phyloP scores from a whole-genome alignment of 1,140 invertebrate genomes.

The Saccostrea cuccullata region DNA sequence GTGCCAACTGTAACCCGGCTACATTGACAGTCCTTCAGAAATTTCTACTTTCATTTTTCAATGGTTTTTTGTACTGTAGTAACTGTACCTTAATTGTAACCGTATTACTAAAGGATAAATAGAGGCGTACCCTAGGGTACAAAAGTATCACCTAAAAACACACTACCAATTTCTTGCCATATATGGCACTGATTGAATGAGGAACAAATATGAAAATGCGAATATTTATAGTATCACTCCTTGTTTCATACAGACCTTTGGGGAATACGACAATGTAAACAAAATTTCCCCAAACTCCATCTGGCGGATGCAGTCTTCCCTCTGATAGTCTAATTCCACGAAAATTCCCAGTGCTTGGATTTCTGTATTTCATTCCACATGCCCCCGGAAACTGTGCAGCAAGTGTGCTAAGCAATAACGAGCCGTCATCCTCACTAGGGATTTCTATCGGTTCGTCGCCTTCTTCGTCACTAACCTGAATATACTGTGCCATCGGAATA shows the following conservation, averaged over 20 bases:
- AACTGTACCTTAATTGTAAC: too few relatives aligned
- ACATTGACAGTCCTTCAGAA: too few relatives aligned
- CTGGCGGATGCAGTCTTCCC: constrained; percentile 89
- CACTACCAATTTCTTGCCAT: too few relatives aligned
- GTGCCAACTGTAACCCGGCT: too few relatives aligned
- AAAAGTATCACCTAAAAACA: too few relatives aligned
- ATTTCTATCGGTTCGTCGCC: constrained; percentile 94
- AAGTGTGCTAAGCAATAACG: constrained; percentile 90
- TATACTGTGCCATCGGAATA: constrained; percentile 62
- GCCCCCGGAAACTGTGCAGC: constrained; percentile 94
- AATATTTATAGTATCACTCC: background rate
- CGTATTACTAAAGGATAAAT: too few relatives aligned
- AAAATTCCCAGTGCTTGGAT: constrained; percentile 84
- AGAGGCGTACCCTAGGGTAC: too few relatives aligned
- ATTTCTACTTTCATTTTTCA: too few relatives aligned
- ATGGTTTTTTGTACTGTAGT: too few relatives aligned
- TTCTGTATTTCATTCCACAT: constrained; percentile 91
- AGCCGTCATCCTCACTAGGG: constrained; percentile 87
- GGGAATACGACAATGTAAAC: constrained; percentile 96
- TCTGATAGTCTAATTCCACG: constrained; percentile 91
- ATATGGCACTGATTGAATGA: background rate
- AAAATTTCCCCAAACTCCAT: constrained; percentile 89
- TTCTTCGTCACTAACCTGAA: constrained; percentile 87
- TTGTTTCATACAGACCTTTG: constrained; percentile 82
- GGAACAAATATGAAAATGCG: background rate